These are phyloP conservation scores for Diphyllodes magnificus DNA, from an alignment of 2,113 vertebrate species.

Conservation along the genomic window DNA sequence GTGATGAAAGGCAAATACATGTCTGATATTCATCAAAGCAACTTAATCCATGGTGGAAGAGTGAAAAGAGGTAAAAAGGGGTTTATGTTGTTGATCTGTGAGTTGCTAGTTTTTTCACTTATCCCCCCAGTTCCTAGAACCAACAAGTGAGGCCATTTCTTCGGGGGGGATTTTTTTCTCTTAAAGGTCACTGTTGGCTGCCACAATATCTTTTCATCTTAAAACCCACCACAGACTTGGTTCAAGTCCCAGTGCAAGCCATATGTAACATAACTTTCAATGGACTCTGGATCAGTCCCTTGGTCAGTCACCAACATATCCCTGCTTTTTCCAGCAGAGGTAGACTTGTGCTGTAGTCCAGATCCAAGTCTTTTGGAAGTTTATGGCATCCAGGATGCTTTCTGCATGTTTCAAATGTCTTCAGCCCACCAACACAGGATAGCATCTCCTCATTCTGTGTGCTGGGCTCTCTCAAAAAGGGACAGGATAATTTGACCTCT, in stretches of 20 bases:
- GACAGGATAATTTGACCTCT: not conserved
- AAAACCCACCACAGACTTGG: not conserved
- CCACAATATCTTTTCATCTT: not conserved
- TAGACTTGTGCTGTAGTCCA: not conserved
- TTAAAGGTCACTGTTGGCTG: not conserved
- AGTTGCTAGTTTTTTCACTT: not conserved
- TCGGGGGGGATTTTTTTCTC: not conserved
- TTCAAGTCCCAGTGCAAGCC: not conserved
- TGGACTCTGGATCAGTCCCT: not conserved
- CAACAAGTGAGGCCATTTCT: not conserved
- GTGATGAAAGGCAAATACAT: conserved; percentile 42
- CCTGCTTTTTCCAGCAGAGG: not conserved
- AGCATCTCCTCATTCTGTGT: not conserved
- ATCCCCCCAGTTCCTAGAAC: not conserved
- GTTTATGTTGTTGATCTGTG: not conserved
- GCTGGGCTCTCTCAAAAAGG: not conserved
- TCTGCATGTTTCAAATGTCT: not conserved
- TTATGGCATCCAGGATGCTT: not conserved
- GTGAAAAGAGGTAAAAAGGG: not conserved
- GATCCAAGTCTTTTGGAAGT: not conserved
- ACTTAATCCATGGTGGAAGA: not conserved
- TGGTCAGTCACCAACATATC: not conserved
- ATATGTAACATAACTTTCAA: not conserved
- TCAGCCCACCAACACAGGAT: not conserved
- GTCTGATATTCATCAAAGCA: conserved; percentile 27